Base-by-base conservation (phyloP, 2,113 vertebrate species). In the Balaeniceps rex region DNA sequence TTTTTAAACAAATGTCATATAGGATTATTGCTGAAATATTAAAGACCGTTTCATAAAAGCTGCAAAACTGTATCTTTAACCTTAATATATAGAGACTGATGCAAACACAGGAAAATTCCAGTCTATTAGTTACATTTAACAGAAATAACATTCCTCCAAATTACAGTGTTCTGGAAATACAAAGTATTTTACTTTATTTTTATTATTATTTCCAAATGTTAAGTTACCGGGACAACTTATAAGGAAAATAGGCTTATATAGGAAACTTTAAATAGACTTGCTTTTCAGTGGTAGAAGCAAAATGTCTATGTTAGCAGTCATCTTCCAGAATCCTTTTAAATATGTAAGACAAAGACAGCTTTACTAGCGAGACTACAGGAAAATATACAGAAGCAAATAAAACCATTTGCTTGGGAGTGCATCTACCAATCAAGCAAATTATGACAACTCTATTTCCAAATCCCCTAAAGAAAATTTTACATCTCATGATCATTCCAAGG, bases 131-230 rank as follows among this genome's bases (percentile, higher is more conserved):
- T 97, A 95, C 94, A 98, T 93, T 97, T 93, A 98, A 98, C 86
- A 97, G 95, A 98, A 98, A 98, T 96, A 97, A 97, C 86, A 98
- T 94, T 97, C 87, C 97, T 96, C 95, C 96, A 97, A 98, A 97
- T 98, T 98, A 98, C 81, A 98, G 98, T 98, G 98, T 98, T 98
- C 98, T 98, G 98, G 98, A 98, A 98, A 98, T 96, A 98, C 95
- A 97, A 94, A 96, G 95, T 93, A 91, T 96, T 97, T 97, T 88
- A 93, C 65, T 98, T 96, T 87, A 87, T 81, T 95, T 97, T 97
- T 83, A 86, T 95, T 82, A 94, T 96, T 88, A 93, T 97, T 98
- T 93, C 93, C 97, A 96, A 98, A 97, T 97, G 95, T 97, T 97
- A 98, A 96, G 93, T 97, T 98, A 98, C 84, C 93, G 97, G 96